Evolutionary conservation across 1,140 invertebrate species (phyloP).

Genomic region (Eumaeus atala): DNA sequence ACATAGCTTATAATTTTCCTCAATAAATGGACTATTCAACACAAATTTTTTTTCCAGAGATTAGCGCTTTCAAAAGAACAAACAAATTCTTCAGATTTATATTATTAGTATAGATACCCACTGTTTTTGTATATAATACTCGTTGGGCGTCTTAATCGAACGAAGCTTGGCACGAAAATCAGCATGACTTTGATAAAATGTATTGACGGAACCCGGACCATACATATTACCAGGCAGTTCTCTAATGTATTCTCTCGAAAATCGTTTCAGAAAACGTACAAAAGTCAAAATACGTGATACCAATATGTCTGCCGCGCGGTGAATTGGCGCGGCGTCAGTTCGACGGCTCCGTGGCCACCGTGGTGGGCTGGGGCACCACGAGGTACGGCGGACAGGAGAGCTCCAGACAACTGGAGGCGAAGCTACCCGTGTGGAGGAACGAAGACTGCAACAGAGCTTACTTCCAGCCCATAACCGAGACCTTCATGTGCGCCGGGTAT

Average conservation of each 20-base stretch:
- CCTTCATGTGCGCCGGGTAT: slow-evolving; percentile 93
- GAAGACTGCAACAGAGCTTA: slow-evolving; percentile 92
- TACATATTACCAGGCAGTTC: no score
- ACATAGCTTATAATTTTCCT: no score
- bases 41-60: no score
- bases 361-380: slow-evolving; percentile 94
- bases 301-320: slow-evolving; percentile 86
- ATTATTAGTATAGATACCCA: no score
- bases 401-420: slow-evolving; percentile 86
- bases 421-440: slow-evolving; percentile 92
- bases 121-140: no score
- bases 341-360: slow-evolving; percentile 82
- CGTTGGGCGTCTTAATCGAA: no score
- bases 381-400: slow-evolving; percentile 90
- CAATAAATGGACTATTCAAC: no score
- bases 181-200: no score
- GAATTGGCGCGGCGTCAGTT: slow-evolving; percentile 76
- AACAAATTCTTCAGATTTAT: no score
- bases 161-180: no score
- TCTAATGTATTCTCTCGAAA: not conserved
- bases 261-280: slow-evolving; percentile 77
- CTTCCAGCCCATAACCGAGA: slow-evolving; percentile 92
- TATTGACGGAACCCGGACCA: no score
- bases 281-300: slow-evolving; percentile 88
- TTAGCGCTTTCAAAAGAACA: no score